Percentiles rank a stretch among this genome's conserved stretches.
Evolutionary conservation across 2,113 vertebrate genomes (phyloP).

Genomic region (Pipra filicauda): DNA sequence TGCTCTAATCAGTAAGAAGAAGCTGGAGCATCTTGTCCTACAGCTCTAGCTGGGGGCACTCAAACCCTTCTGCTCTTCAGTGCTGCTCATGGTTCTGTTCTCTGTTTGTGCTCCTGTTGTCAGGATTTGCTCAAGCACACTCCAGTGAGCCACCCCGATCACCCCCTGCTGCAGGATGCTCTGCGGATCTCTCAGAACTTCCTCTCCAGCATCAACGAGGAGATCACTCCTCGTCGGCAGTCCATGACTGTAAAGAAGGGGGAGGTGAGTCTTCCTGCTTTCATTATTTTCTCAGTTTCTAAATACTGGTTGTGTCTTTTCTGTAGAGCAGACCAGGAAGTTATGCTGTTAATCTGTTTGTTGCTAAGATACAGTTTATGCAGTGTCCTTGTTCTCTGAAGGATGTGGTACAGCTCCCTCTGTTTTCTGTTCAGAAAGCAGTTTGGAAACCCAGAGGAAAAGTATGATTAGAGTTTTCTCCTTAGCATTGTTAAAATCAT

Average conservation of each 20-base stretch:
- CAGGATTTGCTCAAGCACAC: constrained; percentile 97
- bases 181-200: constrained; percentile 97
- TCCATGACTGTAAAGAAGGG: constrained; percentile 96
- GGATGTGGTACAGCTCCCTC: not conserved
- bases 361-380: constrained; percentile 48
- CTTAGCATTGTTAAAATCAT: not conserved
- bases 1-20: not conserved
- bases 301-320: not conserved
- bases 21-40: not conserved
- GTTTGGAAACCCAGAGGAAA: not conserved
- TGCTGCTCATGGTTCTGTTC: not conserved
- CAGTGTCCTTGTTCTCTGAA: constrained; percentile 15
- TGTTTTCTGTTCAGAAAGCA: not conserved
- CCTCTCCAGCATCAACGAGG: constrained; percentile 92
- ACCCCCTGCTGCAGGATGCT: constrained; percentile 87
- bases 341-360: not conserved
- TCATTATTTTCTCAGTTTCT: not conserved
- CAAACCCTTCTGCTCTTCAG: not conserved
- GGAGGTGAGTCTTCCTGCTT: constrained; percentile 80
- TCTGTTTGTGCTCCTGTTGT: not conserved
- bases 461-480: not conserved
- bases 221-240: constrained; percentile 91
- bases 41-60: not conserved
- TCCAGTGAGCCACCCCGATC: constrained; percentile 85
- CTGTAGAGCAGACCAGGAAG: not conserved